Percentiles rank a stretch among this genome's conserved stretches.
Conservation (phyloP, 2,113 vertebrate species). For the Prinia subflava region DNA sequence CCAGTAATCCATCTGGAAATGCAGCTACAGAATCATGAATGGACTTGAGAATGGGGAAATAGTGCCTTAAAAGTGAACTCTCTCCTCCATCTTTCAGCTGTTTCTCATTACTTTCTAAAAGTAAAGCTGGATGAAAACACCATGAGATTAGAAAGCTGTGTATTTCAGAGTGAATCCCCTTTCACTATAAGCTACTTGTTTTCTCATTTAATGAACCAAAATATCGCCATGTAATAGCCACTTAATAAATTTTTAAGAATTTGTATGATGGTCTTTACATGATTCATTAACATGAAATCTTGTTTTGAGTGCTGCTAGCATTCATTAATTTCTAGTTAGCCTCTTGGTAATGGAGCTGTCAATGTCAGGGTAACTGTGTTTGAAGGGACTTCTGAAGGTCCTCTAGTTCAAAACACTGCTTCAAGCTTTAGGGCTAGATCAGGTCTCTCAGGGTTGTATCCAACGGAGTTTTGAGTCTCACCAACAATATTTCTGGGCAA, state of each 20-base stretch:
- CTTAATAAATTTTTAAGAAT: neutral
- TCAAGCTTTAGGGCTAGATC: neutral
- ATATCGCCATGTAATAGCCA: neutral
- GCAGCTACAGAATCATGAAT: neutral
- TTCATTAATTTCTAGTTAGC: neutral
- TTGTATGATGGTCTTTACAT: rapidly evolving
- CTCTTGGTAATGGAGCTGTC: neutral
- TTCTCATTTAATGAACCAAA: neutral
- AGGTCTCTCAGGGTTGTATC: neutral
- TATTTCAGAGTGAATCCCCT: neutral
- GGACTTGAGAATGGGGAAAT: neutral
- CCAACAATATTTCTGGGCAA: neutral
- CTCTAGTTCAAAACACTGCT: neutral
- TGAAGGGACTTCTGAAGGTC: neutral
- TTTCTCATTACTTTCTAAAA: neutral
- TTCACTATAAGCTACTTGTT: neutral
- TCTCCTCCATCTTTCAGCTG: neutral
- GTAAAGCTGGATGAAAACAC: neutral
- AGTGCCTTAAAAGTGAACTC: neutral
- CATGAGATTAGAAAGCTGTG: neutral
- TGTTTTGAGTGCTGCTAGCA: neutral
- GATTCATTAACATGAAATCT: neutral
- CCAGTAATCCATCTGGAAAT: neutral
- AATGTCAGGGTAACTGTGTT: neutral
- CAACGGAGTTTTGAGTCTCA: neutral